Base-by-base conservation (phyloP, 1,140 invertebrate species). In the Himalopsyche phryganea region DNA sequence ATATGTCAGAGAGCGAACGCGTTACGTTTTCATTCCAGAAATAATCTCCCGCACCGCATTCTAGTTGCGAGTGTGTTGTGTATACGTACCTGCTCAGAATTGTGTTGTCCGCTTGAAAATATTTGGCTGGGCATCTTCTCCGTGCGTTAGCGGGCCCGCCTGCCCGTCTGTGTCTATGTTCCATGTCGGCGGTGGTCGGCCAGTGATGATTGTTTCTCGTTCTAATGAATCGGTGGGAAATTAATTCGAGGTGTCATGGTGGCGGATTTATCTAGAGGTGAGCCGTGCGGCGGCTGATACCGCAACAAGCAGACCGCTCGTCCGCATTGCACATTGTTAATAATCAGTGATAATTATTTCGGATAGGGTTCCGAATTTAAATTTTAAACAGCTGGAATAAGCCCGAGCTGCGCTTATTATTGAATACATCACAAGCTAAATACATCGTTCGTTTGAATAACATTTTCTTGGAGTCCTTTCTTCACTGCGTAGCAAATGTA, bases 11-110 rank as follows among this genome's bases (percentile, higher is more conserved):
- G 51, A 20, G 13, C 17, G 51, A 41, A 45, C 14, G 38, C 51
- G 51, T 38, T 28, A 14, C 51, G 51, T 33, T 41, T 45, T 14
- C 42, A 14, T 15, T 53, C 51, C 20, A 33, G 41, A 53, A 53
- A 45, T 53, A 53, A 45, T 53, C 40, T 44, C 51, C 23, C 42
- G 19, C 40, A 45, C 51, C 51, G 51, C 51, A 53, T 51, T 51
- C 38, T 42, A 51, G 50, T 51, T 51, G 38, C 36, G 49, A 28
- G 23, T 28, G 23, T 51, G 48, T 38, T 36, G 48, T 50, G 49
- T 40, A 18, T 45, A 36, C 41, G 50, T 41, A 51, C 36, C 50
- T 19, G 33, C 48, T 17, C 20, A 36, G 48, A 20, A 20, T 40
- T 32, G 50, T 42, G 19, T 41, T 41, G 49, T 40, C 18, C 50